Evolutionary conservation across 2,888 invertebrate genomes (phyloP).

Genomic region (Drosophila mercatorum): DNA sequence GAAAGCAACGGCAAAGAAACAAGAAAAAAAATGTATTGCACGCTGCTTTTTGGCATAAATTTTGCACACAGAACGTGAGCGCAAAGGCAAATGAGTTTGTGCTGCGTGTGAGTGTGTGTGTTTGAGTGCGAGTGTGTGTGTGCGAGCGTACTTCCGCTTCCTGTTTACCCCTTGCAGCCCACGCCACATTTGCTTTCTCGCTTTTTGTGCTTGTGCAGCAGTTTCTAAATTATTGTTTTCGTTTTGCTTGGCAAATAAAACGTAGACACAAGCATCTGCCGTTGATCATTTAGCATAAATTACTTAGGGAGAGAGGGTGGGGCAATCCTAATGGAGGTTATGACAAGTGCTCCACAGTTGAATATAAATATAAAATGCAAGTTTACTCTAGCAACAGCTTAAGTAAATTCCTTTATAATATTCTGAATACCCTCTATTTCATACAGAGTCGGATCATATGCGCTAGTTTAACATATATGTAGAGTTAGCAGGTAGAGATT

Average conservation of each 20-base stretch:
- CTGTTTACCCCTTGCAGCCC: slow-evolving; percentile 64
- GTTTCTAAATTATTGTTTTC: slow-evolving; percentile 76
- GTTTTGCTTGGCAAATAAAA: slow-evolving; percentile 74
- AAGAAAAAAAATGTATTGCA: slow-evolving; percentile 50
- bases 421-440: background rate
- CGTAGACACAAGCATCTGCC: slow-evolving; percentile 71
- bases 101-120: slow-evolving; percentile 18
- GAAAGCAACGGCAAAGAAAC: slow-evolving; percentile 1
- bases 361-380: slow-evolving; percentile 6
- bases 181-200: slow-evolving; percentile 43
- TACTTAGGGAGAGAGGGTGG: slow-evolving; percentile 17
- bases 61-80: slow-evolving; percentile 66
- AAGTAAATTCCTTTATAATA: background rate
- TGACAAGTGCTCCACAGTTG: slow-evolving; percentile 26
- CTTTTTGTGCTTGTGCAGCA: slow-evolving; percentile 70
- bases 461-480: background rate
- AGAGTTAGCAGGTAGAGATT: background rate
- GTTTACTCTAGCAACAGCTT: background rate
- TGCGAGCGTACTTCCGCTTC: slow-evolving; percentile 66
- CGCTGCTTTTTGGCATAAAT: slow-evolving; percentile 72
- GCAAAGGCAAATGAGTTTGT: slow-evolving; percentile 75
- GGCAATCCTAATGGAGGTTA: slow-evolving; percentile 63
- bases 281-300: slow-evolving; percentile 77
- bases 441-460: background rate
- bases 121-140: slow-evolving; percentile 10